Conservation (phyloP, 30 jellyfish, hydroid and myxozoan species). For the Hydra vulgaris region DNA sequence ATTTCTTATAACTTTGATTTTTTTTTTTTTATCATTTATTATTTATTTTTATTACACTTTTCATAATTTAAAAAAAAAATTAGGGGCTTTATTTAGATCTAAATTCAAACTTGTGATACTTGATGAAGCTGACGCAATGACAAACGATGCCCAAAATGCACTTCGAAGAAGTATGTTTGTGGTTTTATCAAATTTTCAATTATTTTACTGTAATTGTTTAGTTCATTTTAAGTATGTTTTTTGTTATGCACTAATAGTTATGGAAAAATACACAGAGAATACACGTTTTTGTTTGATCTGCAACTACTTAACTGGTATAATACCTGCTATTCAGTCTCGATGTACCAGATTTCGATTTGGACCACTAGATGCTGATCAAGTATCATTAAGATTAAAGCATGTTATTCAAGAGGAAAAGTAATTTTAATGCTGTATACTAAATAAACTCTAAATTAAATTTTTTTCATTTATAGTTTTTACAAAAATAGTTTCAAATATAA, state of each 20-base stretch:
- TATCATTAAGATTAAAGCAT: constrained; percentile 75
- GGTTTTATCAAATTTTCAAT: not conserved
- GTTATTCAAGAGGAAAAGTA: constrained; percentile 91
- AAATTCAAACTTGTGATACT: constrained; percentile 90
- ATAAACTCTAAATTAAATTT: not conserved
- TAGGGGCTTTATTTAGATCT: constrained; percentile 77
- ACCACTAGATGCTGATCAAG: constrained; percentile 83
- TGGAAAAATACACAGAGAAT: constrained; percentile 97
- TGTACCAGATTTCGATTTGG: constrained; percentile 98
- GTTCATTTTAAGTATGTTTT: too few species aligned
- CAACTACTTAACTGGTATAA: constrained; percentile 92
- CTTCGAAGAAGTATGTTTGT: constrained; percentile 70
- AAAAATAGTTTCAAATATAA: too few species aligned
- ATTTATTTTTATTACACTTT: not conserved
- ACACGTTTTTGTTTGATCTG: constrained; percentile 97
- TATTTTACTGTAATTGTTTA: not conserved
- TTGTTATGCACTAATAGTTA: constrained; percentile 45
- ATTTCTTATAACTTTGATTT: too few species aligned
- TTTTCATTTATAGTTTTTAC: not conserved
- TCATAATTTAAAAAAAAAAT: not conserved
- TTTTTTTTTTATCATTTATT: too few species aligned
- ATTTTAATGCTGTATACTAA: not conserved
- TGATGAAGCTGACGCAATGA: constrained; percentile 99
- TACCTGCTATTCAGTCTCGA: constrained; percentile 99
- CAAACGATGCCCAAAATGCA: constrained; percentile 99